Conservation (phyloP, 2,113 vertebrate genomes). For the Erpornis zantholeuca region DNA sequence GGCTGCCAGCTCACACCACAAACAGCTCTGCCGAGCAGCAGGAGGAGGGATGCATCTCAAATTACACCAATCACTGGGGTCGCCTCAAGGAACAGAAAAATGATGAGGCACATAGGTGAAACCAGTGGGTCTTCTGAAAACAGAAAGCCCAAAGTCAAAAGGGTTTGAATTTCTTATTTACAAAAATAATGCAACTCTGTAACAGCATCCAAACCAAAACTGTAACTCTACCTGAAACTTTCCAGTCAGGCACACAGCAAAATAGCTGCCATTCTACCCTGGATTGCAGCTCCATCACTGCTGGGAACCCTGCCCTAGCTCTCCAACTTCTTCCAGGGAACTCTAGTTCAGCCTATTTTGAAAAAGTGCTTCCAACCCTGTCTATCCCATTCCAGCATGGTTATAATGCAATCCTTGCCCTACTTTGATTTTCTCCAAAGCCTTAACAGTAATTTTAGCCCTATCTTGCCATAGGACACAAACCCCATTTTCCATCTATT, state of each 20-base stretch:
- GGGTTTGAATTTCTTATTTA: neutral
- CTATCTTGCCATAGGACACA: neutral
- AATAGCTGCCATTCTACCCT: neutral
- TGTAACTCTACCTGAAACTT: neutral
- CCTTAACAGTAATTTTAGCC: neutral
- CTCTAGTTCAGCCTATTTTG: neutral
- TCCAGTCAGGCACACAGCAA: neutral
- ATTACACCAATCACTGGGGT: neutral
- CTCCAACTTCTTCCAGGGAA: neutral
- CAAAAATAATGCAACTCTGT: neutral
- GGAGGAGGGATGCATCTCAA: neutral
- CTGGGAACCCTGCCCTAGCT: neutral
- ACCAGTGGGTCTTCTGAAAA: neutral
- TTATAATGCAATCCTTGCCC: neutral
- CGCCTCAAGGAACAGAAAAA: neutral
- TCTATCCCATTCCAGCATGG: neutral
- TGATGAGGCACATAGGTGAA: neutral
- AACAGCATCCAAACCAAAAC: constrained; percentile 12
- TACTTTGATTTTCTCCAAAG: neutral
- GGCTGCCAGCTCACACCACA: neutral
- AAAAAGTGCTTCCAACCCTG: neutral
- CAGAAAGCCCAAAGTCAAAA: neutral
- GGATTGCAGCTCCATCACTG: neutral
- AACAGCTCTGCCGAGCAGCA: neutral
- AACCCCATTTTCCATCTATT: neutral